Percentiles rank a stretch among this genome's conserved stretches.
phyloP scores from a whole-genome alignment of 2,113 vertebrate genomes.

The Corythornis cristatus region DNA sequence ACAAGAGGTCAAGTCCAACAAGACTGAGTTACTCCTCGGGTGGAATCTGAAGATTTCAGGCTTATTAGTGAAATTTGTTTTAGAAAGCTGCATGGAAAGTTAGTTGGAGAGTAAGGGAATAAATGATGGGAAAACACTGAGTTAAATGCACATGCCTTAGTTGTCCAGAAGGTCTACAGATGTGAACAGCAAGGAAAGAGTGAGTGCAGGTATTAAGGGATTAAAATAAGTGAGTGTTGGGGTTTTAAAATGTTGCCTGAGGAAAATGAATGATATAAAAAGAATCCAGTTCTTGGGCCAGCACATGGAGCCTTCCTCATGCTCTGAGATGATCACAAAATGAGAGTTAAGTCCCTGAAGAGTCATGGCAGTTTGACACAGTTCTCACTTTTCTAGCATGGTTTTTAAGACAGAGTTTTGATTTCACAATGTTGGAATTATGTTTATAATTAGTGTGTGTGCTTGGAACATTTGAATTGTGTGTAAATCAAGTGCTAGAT shows the following conservation, averaged over 20 bases:
- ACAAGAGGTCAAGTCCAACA: neutral
- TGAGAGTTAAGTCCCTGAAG: neutral
- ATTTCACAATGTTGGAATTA: neutral
- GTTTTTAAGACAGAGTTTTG: neutral
- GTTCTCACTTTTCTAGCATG: neutral
- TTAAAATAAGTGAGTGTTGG: neutral
- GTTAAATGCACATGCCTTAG: neutral
- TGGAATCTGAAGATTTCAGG: neutral
- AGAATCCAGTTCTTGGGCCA: neutral
- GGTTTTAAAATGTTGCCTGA: neutral
- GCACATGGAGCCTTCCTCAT: neutral
- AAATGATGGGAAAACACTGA: neutral
- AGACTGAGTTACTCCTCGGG: neutral
- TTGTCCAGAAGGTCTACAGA: neutral
- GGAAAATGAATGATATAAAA: neutral
- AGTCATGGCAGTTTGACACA: neutral
- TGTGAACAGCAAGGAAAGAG: neutral
- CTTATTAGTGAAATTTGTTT: neutral
- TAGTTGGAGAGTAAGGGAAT: neutral
- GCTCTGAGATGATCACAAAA: neutral
- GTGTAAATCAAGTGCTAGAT: no score
- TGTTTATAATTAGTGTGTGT: neutral
- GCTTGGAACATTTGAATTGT: neutral
- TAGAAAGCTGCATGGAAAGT: neutral
- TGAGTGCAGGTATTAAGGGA: neutral